These are phyloP conservation scores for Agrotis puta DNA, from an alignment of 2,888 invertebrate species.

Conservation along the genomic window DNA sequence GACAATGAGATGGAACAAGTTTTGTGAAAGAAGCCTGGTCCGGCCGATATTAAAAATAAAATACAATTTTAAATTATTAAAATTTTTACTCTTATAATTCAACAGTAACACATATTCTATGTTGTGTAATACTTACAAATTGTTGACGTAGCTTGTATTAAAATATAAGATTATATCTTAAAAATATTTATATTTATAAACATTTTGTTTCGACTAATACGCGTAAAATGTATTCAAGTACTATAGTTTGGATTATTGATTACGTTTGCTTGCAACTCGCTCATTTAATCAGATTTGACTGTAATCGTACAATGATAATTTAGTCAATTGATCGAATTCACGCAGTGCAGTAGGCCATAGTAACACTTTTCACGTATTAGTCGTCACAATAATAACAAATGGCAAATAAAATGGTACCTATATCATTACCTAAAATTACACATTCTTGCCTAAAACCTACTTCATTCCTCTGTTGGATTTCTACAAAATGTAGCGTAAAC, in stretches of 20 bases:
- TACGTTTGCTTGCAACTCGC: too few species aligned
- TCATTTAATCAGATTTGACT: neutral
- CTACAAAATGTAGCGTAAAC: conserved; percentile 34
- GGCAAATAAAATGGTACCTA: conserved; percentile 51
- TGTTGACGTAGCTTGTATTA: conserved; percentile 56
- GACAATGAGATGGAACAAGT: too few species aligned
- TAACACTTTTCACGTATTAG: conserved; percentile 44
- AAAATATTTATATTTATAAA: conserved; percentile 44
- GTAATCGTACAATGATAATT: neutral
- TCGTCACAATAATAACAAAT: conserved; percentile 45
- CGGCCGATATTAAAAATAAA: conserved; percentile 16
- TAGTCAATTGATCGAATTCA: neutral
- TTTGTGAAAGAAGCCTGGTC: too few species aligned
- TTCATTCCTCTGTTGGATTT: conserved; percentile 18
- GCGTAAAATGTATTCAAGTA: conserved; percentile 24
- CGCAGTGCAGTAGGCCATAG: conserved; percentile 12
- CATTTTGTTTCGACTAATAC: conserved; percentile 51
- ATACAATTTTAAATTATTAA: conserved; percentile 51
- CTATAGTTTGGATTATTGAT: conserved; percentile 4
- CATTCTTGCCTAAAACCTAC: conserved; percentile 28
- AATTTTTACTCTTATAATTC: conserved; percentile 71
- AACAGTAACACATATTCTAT: conserved; percentile 67
- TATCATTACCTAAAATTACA: conserved; percentile 40
- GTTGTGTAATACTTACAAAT: conserved; percentile 63
- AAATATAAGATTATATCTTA: conserved; percentile 60